Base-by-base conservation (phyloP, 2,797 vertebrate genomes). In the Paramormyrops hopkinsi region DNA sequence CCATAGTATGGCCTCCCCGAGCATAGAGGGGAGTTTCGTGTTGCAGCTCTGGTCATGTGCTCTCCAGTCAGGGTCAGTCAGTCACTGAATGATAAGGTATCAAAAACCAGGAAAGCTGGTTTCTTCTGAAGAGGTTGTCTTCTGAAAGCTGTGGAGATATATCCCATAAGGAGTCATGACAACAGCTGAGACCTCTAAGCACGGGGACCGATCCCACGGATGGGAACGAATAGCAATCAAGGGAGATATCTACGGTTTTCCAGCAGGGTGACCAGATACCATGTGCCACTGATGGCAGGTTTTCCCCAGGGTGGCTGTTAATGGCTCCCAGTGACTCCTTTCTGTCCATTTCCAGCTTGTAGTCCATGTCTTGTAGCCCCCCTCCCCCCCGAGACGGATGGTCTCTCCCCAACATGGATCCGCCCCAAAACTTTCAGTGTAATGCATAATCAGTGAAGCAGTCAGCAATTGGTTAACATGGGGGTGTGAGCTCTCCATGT, bases 181-280 rank as follows among this genome's bases (percentile, higher is more conserved):
- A 54, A 88, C 73, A 91, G 59, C 37, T 90, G 90, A 93, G 90
- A 90, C 91, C 91, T 94, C 94, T 93, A 91, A 93, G 94, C 88
- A 88, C 90, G 89, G 93, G 91, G 91, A 33, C 90, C 88, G 92
- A 93, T 90, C 88, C 91, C 48, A 90, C 89, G 90, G 89, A 90
- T 92, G 91, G 87, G 90, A 92, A 90, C 92, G 33, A 94, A 93
- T 93, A 89, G 88, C 90, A 90, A 88, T 92, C 91, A 89, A 91
- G 93, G 90, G 90, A 90, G 92, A 88, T 92, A 90, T 94, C 92
- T 94, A 93, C 90, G 93, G 93, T 95, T 89, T 95, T 94, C 90
- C 90, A 92, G 93, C 91, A 88, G 62, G 90, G 89, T 65, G 33
- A 88, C 69, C 93, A 93, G 92, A 91, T 92, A 88, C 91, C 88